These are phyloP conservation scores for Ormia ochracea DNA, from an alignment of 2,888 invertebrate genomes.

Conservation along the genomic window DNA sequence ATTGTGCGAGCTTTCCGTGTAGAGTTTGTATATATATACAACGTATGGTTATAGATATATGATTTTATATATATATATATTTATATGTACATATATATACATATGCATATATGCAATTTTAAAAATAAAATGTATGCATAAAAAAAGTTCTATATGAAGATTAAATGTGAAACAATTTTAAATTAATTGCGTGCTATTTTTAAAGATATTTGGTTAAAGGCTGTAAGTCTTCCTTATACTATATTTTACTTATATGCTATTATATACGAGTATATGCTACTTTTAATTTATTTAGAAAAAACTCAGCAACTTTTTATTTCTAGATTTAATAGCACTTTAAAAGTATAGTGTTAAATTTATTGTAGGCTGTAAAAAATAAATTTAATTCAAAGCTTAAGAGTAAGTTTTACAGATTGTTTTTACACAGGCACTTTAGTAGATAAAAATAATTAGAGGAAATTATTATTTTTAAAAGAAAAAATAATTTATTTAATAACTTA, in stretches of 20 bases:
- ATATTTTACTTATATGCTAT: slow-evolving; percentile 10
- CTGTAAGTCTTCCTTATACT: slow-evolving; percentile 13
- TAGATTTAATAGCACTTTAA: slow-evolving; percentile 31
- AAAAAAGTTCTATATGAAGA: no score
- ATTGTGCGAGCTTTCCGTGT: no score
- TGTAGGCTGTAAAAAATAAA: slow-evolving; percentile 35
- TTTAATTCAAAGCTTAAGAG: slow-evolving; percentile 63
- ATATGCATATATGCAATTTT: no score
- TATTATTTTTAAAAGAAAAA: background rate
- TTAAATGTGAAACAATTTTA: no score
- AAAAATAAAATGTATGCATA: no score
- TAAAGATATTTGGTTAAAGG: background rate
- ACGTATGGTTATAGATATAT: no score
- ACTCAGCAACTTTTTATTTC: slow-evolving; percentile 44
- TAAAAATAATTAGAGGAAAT: slow-evolving; percentile 12
- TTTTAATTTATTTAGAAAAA: slow-evolving; percentile 43
- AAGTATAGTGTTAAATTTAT: slow-evolving; percentile 28
- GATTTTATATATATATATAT: no score
- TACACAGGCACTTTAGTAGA: slow-evolving; percentile 66
- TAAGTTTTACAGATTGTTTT: slow-evolving; percentile 64
- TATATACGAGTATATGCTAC: background rate
- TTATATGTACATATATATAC: no score
- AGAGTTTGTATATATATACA: no score
- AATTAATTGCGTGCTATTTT: no score
- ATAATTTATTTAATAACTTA: background rate